Conservation (phyloP, 2,113 vertebrate genomes). For the Pachycephala philippinensis region DNA sequence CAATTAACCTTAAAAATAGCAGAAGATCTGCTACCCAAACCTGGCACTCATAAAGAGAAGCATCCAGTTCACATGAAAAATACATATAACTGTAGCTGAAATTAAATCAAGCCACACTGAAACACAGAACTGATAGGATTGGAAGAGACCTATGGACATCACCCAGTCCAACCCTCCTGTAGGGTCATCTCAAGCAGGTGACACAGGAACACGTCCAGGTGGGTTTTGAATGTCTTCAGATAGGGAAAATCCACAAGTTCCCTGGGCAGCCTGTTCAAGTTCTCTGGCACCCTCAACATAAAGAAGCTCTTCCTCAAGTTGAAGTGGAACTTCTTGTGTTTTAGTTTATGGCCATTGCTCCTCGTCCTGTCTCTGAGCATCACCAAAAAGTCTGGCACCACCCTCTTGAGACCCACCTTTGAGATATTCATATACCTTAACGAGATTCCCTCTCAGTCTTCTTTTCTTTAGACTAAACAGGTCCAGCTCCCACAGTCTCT, state of each 20-base stretch:
- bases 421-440: background rate
- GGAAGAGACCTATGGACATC: background rate
- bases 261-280: background rate
- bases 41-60: background rate
- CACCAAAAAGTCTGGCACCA: background rate
- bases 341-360: background rate
- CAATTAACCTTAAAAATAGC: background rate
- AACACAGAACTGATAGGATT: background rate
- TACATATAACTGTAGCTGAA: fast-evolving
- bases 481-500: background rate
- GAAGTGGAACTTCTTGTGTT: background rate
- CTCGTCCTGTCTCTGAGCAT: background rate
- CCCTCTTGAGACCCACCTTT: background rate
- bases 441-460: background rate
- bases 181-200: background rate
- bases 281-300: background rate
- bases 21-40: background rate
- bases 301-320: background rate
- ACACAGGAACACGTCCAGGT: background rate
- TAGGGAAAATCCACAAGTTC: background rate
- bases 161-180: background rate
- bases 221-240: background rate
- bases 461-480: background rate
- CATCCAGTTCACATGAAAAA: background rate
- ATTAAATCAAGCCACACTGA: background rate